Base-by-base conservation (phyloP, 2,113 vertebrate species). In the Ancistrus triradiatus region DNA sequence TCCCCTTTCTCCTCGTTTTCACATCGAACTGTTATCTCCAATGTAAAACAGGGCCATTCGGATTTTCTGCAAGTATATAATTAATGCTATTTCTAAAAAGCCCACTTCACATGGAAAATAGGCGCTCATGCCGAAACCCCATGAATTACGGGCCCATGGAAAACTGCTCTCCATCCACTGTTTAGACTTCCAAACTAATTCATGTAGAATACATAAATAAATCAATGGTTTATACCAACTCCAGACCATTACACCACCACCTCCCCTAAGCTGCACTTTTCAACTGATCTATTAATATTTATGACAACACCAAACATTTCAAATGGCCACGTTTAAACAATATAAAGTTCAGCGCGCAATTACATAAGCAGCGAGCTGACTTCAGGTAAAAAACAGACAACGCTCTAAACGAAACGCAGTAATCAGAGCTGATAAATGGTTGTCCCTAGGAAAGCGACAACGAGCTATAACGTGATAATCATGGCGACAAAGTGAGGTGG, bases 161-260 rank as follows among this genome's bases (percentile, higher is more conserved):
- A 84, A 83, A 83, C 81, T 72, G 80, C 84, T 83, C 84, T 85
- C 74, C 78, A 78, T 75, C 72, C 77, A 70, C 76, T 86, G 86
- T 89, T 87, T 88, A 84, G 86, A 86, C 85, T 85, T 82, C 80
- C 78, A 86, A 83, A 84, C 84, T 87, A 86, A 89, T 89, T 88
- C 82, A 83, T 85, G 84, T 82, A 78, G 86, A 87, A 89, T 87
- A 87, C 85, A 89, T 87, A 87, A 86, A 87, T 87, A 89, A 87
- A 89, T 88, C 84, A 87, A 76, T 58, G 81, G 75, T 85, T 85
- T 76, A 84, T 83, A 82, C 78, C 81, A 82, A 86, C 84, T 87
- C 84, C 74, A 84, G 78, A 80, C 83, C 84, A 85, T 86, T 86
- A 85, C 76, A 80, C 79, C 78, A 80, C 79, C 78, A 70, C 72